phyloP scores from a whole-genome alignment of 2,113 vertebrate genomes.

The Haplotaxodon microlepis region DNA sequence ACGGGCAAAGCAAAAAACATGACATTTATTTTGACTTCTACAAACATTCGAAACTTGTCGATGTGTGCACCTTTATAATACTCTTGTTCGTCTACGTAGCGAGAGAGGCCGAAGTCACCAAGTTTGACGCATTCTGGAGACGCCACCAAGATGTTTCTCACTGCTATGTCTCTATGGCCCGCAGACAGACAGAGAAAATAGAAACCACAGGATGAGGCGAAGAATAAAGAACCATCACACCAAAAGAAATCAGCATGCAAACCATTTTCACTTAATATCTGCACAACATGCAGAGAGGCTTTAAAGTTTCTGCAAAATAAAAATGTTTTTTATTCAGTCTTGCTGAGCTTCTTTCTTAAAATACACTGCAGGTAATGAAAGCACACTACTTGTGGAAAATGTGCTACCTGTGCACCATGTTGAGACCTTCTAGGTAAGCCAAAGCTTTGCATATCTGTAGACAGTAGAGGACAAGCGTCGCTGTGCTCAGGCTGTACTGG shows the following conservation, averaged over 20 bases:
- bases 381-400: not conserved
- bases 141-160: conserved; percentile 87
- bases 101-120: conserved; percentile 91
- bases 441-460: conserved; percentile 92
- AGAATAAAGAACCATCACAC: not conserved
- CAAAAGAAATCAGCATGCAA: not conserved
- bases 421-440: conserved; percentile 88
- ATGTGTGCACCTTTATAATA: conserved; percentile 86
- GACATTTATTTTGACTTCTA: not conserved
- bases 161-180: conserved; percentile 83
- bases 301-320: not conserved
- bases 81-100: conserved; percentile 89
- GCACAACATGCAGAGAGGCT: not conserved
- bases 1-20: not conserved
- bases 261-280: not conserved
- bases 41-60: not conserved
- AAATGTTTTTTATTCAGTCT: fast-evolving
- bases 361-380: not conserved
- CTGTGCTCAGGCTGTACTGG: conserved; percentile 66
- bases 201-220: fast-evolving
- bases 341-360: not conserved
- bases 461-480: conserved; percentile 75
- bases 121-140: conserved; percentile 82
- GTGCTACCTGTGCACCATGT: conserved; percentile 87
- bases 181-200: not conserved